These are phyloP conservation scores for Syrrhaptes paradoxus DNA, from an alignment of 2,113 vertebrate species.

Conservation along the genomic window DNA sequence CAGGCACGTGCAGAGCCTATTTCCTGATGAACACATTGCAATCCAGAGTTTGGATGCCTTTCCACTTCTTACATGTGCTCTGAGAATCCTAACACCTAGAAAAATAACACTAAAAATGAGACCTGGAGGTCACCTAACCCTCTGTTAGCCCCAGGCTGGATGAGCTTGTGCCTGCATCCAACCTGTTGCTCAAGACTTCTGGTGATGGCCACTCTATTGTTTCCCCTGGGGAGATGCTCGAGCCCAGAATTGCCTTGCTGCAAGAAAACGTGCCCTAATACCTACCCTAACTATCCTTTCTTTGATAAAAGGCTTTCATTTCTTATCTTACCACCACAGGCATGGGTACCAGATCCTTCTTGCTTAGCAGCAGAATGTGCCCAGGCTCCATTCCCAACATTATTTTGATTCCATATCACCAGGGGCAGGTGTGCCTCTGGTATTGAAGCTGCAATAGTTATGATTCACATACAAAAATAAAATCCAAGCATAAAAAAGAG, in stretches of 20 bases:
- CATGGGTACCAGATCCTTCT: background rate
- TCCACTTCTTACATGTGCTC: background rate
- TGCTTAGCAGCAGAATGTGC: background rate
- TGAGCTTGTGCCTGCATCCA: background rate
- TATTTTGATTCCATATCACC: background rate
- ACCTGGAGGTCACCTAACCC: background rate
- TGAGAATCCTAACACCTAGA: background rate
- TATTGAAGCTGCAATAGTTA: background rate
- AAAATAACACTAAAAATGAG: background rate
- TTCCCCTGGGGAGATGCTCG: background rate
- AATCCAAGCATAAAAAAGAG: background rate
- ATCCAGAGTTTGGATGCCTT: background rate
- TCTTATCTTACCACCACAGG: background rate
- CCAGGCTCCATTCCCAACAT: background rate
- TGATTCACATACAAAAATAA: background rate
- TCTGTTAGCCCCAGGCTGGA: background rate
- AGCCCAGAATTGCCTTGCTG: background rate
- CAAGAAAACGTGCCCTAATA: background rate
- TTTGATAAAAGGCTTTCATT: background rate
- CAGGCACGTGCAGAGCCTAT: background rate
- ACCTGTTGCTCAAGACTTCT: background rate
- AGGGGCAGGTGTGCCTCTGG: background rate
- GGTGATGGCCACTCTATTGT: background rate
- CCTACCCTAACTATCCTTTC: background rate
- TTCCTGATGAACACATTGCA: background rate